These are phyloP conservation scores for Gracilinanus agilis DNA, from an alignment of 2,113 vertebrate genomes.

Conservation along the genomic window DNA sequence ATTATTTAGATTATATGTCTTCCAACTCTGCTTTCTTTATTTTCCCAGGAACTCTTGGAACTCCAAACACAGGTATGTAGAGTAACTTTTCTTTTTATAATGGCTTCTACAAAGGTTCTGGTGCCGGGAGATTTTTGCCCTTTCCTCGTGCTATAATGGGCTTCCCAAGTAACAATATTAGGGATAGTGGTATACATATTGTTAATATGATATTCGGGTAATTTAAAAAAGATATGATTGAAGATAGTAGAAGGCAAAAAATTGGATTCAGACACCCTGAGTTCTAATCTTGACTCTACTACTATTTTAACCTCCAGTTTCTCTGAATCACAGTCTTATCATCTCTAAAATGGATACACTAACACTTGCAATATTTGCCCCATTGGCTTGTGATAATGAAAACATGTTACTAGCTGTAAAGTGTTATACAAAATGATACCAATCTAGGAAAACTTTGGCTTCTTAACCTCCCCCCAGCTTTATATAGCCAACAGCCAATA, in stretches of 20 bases:
- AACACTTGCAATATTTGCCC: background rate
- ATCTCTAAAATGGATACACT: background rate
- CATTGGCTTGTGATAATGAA: background rate
- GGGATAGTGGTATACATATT: background rate
- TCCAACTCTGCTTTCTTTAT: background rate
- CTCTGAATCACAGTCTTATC: background rate
- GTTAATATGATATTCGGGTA: background rate
- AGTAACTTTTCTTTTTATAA: background rate
- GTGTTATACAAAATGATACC: background rate
- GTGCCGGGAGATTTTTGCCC: background rate
- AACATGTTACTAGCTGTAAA: background rate
- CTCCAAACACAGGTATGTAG: background rate
- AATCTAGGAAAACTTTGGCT: background rate
- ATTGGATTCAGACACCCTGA: background rate
- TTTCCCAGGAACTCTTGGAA: background rate
- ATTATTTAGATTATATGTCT: constrained; percentile 5
- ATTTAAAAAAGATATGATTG: background rate
- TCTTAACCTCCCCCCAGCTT: background rate
- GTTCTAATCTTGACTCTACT: background rate
- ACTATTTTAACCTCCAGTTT: background rate
- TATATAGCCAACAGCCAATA: background rate
- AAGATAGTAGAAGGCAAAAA: background rate
- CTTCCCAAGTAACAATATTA: background rate
- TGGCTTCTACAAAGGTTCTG: background rate
- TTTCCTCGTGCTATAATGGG: background rate